phyloP scores from a whole-genome alignment of 1,140 invertebrate genomes.

The Ceratina calcarata region DNA sequence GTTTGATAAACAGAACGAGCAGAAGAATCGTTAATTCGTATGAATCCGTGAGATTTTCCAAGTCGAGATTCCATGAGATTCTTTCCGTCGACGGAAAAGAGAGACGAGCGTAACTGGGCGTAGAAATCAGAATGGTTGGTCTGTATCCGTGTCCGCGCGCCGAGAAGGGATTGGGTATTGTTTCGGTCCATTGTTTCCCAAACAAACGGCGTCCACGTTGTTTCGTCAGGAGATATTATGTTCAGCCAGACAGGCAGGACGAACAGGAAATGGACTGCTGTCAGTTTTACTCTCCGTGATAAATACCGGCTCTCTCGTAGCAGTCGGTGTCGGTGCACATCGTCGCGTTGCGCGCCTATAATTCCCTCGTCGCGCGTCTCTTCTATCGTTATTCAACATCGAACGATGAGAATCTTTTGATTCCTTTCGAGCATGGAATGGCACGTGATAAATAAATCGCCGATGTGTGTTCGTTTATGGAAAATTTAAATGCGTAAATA shows the following conservation, averaged over 20 bases:
- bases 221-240: constrained; percentile 79
- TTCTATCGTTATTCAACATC: constrained; percentile 34
- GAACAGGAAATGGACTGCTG: constrained; percentile 80
- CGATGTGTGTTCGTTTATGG: neutral
- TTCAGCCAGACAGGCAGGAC: constrained; percentile 76
- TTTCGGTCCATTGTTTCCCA: constrained; percentile 79
- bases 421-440: neutral
- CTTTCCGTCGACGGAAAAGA: constrained; percentile 45
- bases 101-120: constrained; percentile 41
- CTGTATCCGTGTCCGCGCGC: constrained; percentile 56
- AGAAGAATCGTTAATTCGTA: neutral
- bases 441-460: too few species aligned
- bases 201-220: constrained; percentile 79
- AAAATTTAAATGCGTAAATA: neutral
- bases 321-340: constrained; percentile 34
- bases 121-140: constrained; percentile 49
- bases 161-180: constrained; percentile 72
- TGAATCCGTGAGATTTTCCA: neutral
- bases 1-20: too few species aligned
- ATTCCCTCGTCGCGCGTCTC: constrained; percentile 42
- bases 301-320: constrained; percentile 67
- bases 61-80: constrained; percentile 9
- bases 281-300: constrained; percentile 79
- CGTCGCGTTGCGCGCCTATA: constrained; percentile 33
- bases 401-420: constrained; percentile 19